Evolutionary conservation across 2,797 vertebrate genomes (phyloP), one percentile per base, ranked within the genome.

Genomic region (Pseudopleuronectes americanus): DNA sequence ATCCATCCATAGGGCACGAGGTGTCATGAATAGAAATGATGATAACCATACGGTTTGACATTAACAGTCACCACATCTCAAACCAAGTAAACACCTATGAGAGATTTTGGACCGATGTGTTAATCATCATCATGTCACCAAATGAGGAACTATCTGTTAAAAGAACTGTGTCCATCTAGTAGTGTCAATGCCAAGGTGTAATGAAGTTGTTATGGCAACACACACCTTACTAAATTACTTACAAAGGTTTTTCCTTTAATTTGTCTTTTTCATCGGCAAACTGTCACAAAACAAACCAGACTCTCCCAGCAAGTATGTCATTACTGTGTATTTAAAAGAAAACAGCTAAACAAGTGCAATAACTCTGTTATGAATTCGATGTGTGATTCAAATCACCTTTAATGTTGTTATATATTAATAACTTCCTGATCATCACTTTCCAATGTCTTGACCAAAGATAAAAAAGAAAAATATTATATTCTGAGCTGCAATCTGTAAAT

Each of bases 291-390:
- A 17, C 4, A 68, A 52, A 26, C 16, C 17, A 57, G 23, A 64
- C 58, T 48, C 59, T 24, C 38, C 8, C 24, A 41, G 17, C 56
- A 63, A 16, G 52, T 65, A 14, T 47, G 57, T 49, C 12, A 72
- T 51, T 47, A 62, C 56, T 57, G 12, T 68, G 49, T 57, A 68
- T 64, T 67, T 48, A 38, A 45, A 9, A 62, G 31, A 22, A 49
- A 70, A 47, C 1, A 31, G 8, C 3, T 58, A 31, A 68, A 58
- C 3, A 3, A 62, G 33, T 68, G 17, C 49, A 58, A 26, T 62
- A 2, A 64, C 57, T 28, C 13, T 2, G 43, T 54, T 38, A 21
- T 38, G 13, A 33, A 9, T 53, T n/a, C 6, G 16, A 21, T 64
- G 10, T 69, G 21, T 63, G 3, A 49, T 66, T 56, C 8, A 53